Evolutionary conservation across 2,113 vertebrate genomes (phyloP).

Genomic region (Saccopteryx bilineata): DNA sequence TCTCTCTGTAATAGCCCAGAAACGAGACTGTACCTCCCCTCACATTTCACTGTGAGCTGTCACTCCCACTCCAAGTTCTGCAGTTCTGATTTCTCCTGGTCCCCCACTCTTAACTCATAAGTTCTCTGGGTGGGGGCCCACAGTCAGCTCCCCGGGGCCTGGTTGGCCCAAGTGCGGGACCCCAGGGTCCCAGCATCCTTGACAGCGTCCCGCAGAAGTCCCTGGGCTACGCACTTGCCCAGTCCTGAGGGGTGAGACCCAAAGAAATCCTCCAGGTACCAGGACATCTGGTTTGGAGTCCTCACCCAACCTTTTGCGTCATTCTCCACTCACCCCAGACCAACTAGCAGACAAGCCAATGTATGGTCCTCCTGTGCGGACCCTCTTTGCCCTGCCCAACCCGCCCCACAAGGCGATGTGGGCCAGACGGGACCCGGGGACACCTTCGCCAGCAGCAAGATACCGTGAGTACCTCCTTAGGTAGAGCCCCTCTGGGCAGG

Average conservation of each 20-base stretch:
- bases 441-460: background rate
- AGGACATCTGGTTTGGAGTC: background rate
- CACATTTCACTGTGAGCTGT: background rate
- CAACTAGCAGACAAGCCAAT: background rate
- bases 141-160: background rate
- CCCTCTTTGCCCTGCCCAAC: background rate
- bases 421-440: accelerated
- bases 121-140: background rate
- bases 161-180: background rate
- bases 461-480: accelerated
- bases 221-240: background rate
- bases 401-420: background rate
- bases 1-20: background rate
- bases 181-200: background rate
- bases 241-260: background rate
- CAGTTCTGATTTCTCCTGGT: background rate
- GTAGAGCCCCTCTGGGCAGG: background rate
- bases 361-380: accelerated
- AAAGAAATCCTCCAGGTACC: background rate
- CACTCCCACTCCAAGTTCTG: background rate
- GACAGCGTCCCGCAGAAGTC: accelerated
- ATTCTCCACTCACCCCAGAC: no score
- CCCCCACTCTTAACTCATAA: background rate
- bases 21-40: background rate
- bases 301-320: background rate